Base-by-base conservation (phyloP, 1,140 invertebrate genomes). In the Saccostrea cuccullata region DNA sequence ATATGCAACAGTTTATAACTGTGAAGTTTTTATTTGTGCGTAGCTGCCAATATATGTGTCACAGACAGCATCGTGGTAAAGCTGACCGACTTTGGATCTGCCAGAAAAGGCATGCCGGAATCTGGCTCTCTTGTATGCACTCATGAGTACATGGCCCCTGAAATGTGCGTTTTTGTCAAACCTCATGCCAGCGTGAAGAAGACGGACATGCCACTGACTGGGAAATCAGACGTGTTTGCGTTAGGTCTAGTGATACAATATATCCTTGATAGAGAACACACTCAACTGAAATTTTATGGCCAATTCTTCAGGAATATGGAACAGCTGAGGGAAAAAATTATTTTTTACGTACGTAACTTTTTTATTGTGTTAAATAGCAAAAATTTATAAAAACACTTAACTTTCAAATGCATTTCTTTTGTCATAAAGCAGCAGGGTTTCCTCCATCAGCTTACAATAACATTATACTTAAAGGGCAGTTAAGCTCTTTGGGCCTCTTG, bases 21-120 rank as follows among this genome's bases (percentile, higher is more conserved):
- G 2, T 47, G 6, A 47, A 47, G 40, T 47, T 88, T 82, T 77
- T 55, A 47, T 36, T 40, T 77, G n/a, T 87, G 73, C 87, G 77
- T 82, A 91, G 90, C 90, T 55, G 89, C 90, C 26, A 91, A 91
- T 58, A 82, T 90, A 0, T 91, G 90, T 55, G 60, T 91, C 20
- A 15, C 26, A 6, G 47, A 60, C 9, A 60, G 40, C 3, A 64
- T 26, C 5, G 15, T 67, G 40, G 36, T 91, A 20, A 89, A 88
- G 30, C n/a, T 91, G 30, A 88, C 86, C 15, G 90, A 91, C 67
- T 91, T 91, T 87, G 90, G 90, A 3, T 90, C 90, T 1, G 67
- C 85, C 15, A 89, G 82, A 67, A 85, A 83, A 0, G 67, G 86
- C 12, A 64, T 83, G 23, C 84, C 89, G 13, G 30, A 55, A 6